These are phyloP conservation scores for Nilaparvata lugens DNA, from an alignment of 1,140 invertebrate genomes.

Conservation along the genomic window DNA sequence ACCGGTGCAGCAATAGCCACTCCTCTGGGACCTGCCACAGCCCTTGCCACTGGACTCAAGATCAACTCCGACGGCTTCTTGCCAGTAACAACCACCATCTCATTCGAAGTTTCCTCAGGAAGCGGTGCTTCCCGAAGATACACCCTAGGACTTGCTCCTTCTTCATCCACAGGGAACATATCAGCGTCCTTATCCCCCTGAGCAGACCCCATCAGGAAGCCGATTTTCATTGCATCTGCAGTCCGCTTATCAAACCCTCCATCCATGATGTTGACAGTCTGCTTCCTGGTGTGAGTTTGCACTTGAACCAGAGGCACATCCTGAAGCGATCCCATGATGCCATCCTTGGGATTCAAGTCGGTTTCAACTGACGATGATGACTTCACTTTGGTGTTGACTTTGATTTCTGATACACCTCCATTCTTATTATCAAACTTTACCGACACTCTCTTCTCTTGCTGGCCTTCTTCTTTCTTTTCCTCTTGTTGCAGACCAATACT, in stretches of 20 bases:
- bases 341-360: not conserved
- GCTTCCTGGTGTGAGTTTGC: not conserved
- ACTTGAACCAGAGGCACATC: not conserved
- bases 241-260: no score
- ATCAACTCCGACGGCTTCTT: constrained; percentile 38
- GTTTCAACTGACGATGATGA: not conserved
- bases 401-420: not conserved
- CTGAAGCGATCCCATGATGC: not conserved
- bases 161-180: not conserved
- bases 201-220: not conserved
- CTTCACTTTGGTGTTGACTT: not conserved
- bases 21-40: constrained; percentile 50
- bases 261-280: not conserved
- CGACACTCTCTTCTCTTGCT: not conserved
- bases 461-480: not conserved
- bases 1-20: constrained; percentile 55
- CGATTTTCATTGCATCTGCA: not conserved
- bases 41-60: constrained; percentile 50
- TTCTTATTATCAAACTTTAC: not conserved
- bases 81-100: not conserved
- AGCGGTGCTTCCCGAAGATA: not conserved
- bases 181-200: not conserved
- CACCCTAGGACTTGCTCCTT: not conserved
- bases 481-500: no score
- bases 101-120: not conserved